phyloP scores from a whole-genome alignment of 2,888 invertebrate species.

The Arge pagana region DNA sequence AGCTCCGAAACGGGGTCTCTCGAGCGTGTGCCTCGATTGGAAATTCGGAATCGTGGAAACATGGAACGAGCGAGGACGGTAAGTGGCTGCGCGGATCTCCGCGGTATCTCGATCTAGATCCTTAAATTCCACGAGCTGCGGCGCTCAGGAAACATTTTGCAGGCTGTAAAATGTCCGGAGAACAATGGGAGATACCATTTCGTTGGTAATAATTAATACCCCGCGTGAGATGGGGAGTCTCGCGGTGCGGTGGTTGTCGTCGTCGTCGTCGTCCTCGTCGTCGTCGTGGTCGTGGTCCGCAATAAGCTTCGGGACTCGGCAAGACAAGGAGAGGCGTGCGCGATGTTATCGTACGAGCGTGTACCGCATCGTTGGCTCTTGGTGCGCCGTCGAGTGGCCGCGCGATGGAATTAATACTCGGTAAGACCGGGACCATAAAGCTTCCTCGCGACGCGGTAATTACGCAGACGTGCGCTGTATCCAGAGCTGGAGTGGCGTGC shows the following conservation, averaged over 20 bases:
- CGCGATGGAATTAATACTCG: slow-evolving; percentile 54
- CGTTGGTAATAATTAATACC: slow-evolving; percentile 14
- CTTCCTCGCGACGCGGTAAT: slow-evolving; percentile 53
- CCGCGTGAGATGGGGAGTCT: slow-evolving; percentile 14
- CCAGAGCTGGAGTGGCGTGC: slow-evolving; percentile 28
- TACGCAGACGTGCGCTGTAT: slow-evolving; percentile 44
- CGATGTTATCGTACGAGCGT: slow-evolving; percentile 18
- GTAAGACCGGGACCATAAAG: slow-evolving; percentile 48
- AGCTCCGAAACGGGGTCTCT: no score
- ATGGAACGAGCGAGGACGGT: no score
- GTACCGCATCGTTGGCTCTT: slow-evolving; percentile 17
- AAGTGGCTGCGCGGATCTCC: no score
- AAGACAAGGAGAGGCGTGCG: slow-evolving; percentile 21
- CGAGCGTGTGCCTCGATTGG: no score
- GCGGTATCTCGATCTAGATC: no score
- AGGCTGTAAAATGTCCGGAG: no score
- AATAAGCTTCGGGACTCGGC: no score
- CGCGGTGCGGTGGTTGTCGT: slow-evolving; percentile 11
- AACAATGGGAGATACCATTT: no score
- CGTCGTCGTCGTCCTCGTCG: background rate
- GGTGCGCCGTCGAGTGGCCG: slow-evolving; percentile 27
- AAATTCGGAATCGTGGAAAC: no score
- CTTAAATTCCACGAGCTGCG: no score
- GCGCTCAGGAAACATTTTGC: no score
- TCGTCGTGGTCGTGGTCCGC: no score